Base-by-base conservation (phyloP, 1,140 invertebrate species). In the Stegodyphus dumicola region DNA sequence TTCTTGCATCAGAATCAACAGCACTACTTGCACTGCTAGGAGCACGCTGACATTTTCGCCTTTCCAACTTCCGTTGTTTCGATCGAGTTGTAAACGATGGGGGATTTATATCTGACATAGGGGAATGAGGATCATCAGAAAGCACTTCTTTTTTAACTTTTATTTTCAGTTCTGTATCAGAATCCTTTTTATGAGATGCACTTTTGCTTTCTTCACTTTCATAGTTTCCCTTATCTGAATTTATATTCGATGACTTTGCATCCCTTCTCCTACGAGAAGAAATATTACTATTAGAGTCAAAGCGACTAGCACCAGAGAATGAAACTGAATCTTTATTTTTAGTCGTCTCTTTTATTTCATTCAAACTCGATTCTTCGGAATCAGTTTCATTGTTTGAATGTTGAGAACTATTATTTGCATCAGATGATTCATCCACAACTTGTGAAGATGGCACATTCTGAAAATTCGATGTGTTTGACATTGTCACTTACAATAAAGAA, bases 31-130 rank as follows among this genome's bases (percentile, higher is more conserved):
- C 66, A 69, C 81, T 77, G 49, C 13, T 17, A 33, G 69, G 10
- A 6, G 52, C 60, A 6, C 33, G 17, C 52, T 33, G 52, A 69
- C 7, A 18, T 66, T 65, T 71, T 51, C 70, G 54, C 6, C 56
- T 18, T 5, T 74, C 69, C 7, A 65, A 15, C 60, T 60, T 85
- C 13, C 74, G 51, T 33, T 48, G 49, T 6, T 52, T 67, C 49
- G 60, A 56, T 17, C 81, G 49, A 11, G 81, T 85, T 0, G n/a
- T 48, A 15, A 74, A n/a, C 7, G 73, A 77, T 9, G 64, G 81
- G n/a, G 73, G 81, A 49, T 85, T 76, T 13, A 83, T 48, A 77
- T 85, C 81, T 53, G 81, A 85, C 52, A 85, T 70, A 11, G 51
- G n/a, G n/a, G 81, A 85, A 49, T 69, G n/a, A 56, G 15, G 15